Evolutionary conservation across 2,797 vertebrate genomes (phyloP).

Genomic region (Champsocephalus gunnari): DNA sequence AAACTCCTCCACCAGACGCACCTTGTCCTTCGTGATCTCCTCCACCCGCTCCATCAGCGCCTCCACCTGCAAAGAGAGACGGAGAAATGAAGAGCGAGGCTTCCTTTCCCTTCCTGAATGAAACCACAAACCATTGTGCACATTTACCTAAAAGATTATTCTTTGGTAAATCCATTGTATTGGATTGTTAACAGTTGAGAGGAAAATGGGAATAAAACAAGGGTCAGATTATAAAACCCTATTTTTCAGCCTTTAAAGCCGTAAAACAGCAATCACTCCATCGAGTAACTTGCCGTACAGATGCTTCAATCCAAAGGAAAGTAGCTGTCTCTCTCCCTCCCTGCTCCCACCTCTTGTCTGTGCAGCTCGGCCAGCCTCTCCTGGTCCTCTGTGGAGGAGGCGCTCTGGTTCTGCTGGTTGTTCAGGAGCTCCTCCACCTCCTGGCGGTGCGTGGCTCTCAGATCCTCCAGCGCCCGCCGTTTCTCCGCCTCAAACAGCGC

Average conservation of each 20-base stretch:
- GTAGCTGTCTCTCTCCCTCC: conserved; percentile 23
- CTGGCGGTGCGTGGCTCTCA: conserved; percentile 88
- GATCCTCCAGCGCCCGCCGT: conserved; percentile 90
- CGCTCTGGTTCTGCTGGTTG: conserved; percentile 92
- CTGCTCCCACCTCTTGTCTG: conserved; percentile 80
- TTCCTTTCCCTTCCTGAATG: not conserved
- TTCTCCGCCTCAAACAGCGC: conserved; percentile 96
- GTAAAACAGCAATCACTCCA: conserved; percentile 35
- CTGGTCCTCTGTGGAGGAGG: conserved; percentile 89
- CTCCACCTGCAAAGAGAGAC: conserved; percentile 83
- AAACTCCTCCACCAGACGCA: conserved; percentile 93
- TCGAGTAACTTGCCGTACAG: conserved; percentile 37
- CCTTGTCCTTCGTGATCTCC: conserved; percentile 90
- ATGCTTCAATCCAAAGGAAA: not conserved
- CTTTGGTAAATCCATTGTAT: not conserved
- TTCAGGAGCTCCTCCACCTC: conserved; percentile 94
- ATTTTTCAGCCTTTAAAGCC: not conserved
- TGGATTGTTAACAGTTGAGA: conserved; percentile 45
- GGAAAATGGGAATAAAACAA: conserved; percentile 69
- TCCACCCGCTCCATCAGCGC: conserved; percentile 90
- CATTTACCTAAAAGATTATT: not conserved
- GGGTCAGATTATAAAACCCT: conserved; percentile 18
- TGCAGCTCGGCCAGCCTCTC: conserved; percentile 92
- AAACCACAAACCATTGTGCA: not conserved
- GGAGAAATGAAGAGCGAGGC: not conserved